Evolutionary conservation across 2,888 invertebrate genomes (phyloP), one percentile per base, ranked within the genome.

Genomic region (Pecten maximus): DNA sequence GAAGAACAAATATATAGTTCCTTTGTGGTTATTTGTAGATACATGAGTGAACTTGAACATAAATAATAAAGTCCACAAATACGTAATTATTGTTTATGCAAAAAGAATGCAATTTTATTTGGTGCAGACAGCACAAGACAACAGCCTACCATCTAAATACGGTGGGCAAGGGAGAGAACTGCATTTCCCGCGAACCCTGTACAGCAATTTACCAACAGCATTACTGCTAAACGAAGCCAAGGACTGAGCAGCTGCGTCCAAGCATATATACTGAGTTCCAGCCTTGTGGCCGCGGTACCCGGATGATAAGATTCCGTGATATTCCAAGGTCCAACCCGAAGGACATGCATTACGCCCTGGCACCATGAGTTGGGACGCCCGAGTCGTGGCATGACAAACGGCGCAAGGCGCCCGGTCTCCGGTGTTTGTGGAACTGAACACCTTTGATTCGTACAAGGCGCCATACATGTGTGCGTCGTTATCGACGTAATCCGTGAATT

Each of bases 171-270:
- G 74, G 28, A 74, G 35, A 35, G 74, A 74, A 74, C 74, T 35
- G 35, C 74, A 74, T 23, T 74, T 74, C 74, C 74, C 74, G 35
- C 74, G 74, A 74, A 74, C 74, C 6, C 74, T 28, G 74, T 74
- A 74, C 10, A 74, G 35, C 28, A 74, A 15, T 74, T 74, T 74
- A 74, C 74, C 74, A 6, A 74, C 74, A 10, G 74, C 74, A 10
- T 35, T 74, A 35, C 35, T 74, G 35, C 74, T 74, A 10, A 74
- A 74, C 10, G 74, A 12, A 28, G 74, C 74, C 16, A 74, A 35
- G 15, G 74, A 74, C 28, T 74, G 4, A 1, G 74, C 74, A 74
- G 74, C 74, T 0, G 74, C 35, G 74, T 74, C 74, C 0, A 74
- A 35, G 35, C 74, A 74, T 8, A 74, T 74, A 28, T 74, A 74